These are phyloP conservation scores for Nemotelus nigrinus DNA, from an alignment of 2,888 invertebrate species.

Conservation along the genomic window DNA sequence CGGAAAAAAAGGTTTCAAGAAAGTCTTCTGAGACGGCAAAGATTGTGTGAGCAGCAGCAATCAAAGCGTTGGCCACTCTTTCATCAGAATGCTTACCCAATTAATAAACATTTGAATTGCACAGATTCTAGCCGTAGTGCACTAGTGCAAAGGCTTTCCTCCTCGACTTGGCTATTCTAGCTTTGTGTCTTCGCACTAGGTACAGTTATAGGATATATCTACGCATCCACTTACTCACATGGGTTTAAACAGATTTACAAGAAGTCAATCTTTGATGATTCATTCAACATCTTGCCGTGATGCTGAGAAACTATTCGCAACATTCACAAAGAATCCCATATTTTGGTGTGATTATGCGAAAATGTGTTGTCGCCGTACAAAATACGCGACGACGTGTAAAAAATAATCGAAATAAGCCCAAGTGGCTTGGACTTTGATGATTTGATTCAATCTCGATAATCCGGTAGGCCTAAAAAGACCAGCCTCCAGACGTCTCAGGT, in stretches of 20 bases:
- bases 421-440: not conserved
- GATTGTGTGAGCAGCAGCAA: too few species aligned
- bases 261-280: not conserved
- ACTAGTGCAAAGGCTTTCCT: too few species aligned
- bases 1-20: not conserved
- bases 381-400: not conserved
- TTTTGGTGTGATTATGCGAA: not conserved
- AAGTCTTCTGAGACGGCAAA: not conserved
- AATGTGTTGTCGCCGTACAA: not conserved
- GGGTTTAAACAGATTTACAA: not conserved
- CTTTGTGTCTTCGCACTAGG: too few species aligned
- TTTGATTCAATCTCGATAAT: slow-evolving; percentile 2
- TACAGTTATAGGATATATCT: too few species aligned
- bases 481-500: not conserved
- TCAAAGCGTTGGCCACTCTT: too few species aligned
- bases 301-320: not conserved
- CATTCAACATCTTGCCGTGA: slow-evolving; percentile 5
- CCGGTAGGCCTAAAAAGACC: not conserved
- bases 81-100: too few species aligned
- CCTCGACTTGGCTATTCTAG: too few species aligned
- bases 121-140: too few species aligned
- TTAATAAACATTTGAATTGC: too few species aligned
- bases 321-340: slow-evolving; percentile 1
- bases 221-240: too few species aligned
- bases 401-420: not conserved